Conservation (phyloP, 2,888 invertebrate genomes). For the Hymenopus coronatus region DNA sequence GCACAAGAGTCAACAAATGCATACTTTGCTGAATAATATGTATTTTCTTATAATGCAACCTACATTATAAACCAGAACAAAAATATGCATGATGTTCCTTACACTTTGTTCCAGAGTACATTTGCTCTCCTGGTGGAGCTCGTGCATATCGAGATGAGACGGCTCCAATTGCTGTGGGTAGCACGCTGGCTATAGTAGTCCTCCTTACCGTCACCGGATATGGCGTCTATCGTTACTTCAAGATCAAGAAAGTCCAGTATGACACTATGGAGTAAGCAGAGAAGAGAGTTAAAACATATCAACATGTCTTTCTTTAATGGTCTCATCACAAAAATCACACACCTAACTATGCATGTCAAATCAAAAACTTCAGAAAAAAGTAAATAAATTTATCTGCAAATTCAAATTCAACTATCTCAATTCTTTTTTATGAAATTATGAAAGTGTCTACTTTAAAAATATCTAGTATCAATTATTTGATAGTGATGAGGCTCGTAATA, state of each 20-base stretch:
- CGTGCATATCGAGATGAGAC: slow-evolving; percentile 69
- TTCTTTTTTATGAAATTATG: too few relatives aligned
- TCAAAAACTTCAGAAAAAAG: background rate
- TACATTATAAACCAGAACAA: too few relatives aligned
- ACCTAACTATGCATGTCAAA: background rate
- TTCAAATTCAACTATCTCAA: too few relatives aligned
- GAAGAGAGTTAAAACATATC: background rate
- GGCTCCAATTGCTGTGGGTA: slow-evolving; percentile 79
- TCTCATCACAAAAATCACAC: background rate
- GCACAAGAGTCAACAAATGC: too few relatives aligned
- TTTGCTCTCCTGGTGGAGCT: slow-evolving; percentile 58
- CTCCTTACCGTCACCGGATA: slow-evolving; percentile 80
- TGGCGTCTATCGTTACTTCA: slow-evolving; percentile 80
- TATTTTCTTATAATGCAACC: too few relatives aligned
- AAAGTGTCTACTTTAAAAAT: too few relatives aligned
- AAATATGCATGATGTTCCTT: too few relatives aligned
- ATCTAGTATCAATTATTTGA: too few relatives aligned
- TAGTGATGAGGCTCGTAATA: too few relatives aligned
- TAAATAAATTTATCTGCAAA: too few relatives aligned
- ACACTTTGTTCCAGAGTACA: slow-evolving; percentile 52
- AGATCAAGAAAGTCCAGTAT: slow-evolving; percentile 87
- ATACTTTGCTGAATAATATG: too few relatives aligned
- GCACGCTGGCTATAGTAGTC: slow-evolving; percentile 77
- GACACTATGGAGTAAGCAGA: slow-evolving; percentile 77
- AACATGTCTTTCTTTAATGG: background rate